Percentiles rank a stretch among this genome's conserved stretches.
phyloP scores from a whole-genome alignment of 2,797 vertebrate species.

The Tragelaphus eurycerus region DNA sequence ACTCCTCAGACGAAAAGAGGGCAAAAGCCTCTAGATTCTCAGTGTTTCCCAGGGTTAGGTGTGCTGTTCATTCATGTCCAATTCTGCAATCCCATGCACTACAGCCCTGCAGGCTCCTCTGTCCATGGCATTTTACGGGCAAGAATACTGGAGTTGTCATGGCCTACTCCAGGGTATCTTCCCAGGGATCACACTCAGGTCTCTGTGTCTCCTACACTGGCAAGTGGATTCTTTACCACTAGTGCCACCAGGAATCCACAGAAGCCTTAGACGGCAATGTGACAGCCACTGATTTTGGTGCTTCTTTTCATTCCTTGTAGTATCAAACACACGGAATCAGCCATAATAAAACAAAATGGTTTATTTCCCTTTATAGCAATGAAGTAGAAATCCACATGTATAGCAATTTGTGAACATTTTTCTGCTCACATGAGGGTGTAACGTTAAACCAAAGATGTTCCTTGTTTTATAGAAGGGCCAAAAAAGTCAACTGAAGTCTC shows the following conservation, averaged over 20 bases:
- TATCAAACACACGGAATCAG: background rate
- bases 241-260: background rate
- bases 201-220: background rate
- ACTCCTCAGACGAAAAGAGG: background rate
- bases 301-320: background rate
- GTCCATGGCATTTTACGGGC: fast-evolving
- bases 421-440: background rate
- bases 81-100: background rate
- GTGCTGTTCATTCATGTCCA: background rate
- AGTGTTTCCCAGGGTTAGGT: background rate
- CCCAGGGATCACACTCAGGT: background rate
- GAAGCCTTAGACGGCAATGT: background rate
- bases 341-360: background rate
- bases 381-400: background rate
- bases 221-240: background rate
- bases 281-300: no score
- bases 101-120: background rate
- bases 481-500: background rate
- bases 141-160: background rate
- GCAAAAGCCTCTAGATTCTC: background rate
- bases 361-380: background rate
- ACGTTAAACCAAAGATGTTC: background rate
- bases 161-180: background rate
- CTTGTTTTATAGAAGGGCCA: background rate
- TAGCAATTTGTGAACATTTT: background rate